Conservation (phyloP, 2,888 invertebrate species). For the Blastobasis lacticolella region DNA sequence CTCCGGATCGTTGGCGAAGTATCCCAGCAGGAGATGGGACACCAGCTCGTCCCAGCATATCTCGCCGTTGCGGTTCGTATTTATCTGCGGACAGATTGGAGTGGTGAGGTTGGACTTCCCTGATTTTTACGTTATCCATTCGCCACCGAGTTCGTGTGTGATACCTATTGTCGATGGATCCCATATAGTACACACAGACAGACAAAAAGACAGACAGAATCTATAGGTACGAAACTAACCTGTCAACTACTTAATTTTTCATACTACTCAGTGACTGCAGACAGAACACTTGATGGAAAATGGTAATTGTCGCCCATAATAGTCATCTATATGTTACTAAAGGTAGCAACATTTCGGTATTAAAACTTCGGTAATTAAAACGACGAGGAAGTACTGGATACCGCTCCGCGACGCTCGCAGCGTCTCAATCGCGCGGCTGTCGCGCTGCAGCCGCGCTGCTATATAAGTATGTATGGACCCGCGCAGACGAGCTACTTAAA, state of each 20-base stretch:
- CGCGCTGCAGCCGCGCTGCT: too few species aligned
- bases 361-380: too few species aligned
- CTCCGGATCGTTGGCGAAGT: conserved; percentile 78
- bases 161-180: not conserved
- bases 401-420: too few species aligned
- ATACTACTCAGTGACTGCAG: not conserved
- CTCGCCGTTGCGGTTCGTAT: conserved; percentile 71
- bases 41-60: conserved; percentile 85
- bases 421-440: too few species aligned
- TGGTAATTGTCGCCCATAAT: too few species aligned
- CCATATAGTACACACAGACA: not conserved
- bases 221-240: not conserved
- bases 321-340: too few species aligned
- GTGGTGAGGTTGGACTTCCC: not conserved
- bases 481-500: too few species aligned
- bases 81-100: conserved; percentile 53
- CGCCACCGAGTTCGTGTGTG: not conserved
- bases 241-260: not conserved
- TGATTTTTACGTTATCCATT: not conserved
- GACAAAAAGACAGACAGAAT: conserved; percentile 1
- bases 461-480: too few species aligned
- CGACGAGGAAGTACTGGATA: too few species aligned
- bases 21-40: conserved; percentile 82
- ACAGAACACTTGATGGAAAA: too few species aligned
- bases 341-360: too few species aligned